phyloP scores from a whole-genome alignment of 53 echinoderm and acorn worm species.

The Astropecten irregularis region DNA sequence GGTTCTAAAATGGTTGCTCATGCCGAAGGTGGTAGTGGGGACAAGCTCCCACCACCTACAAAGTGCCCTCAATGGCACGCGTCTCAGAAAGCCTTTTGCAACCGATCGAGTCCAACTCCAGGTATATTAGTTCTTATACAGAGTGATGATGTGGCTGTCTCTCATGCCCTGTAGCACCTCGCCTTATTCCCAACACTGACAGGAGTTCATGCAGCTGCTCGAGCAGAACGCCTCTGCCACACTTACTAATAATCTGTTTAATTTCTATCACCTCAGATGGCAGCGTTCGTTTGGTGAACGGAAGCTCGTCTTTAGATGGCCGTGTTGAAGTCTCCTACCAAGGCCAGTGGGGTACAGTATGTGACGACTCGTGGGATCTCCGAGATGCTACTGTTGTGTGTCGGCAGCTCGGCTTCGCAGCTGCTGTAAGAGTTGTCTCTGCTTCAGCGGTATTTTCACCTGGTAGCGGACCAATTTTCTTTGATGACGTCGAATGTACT shows the following conservation, averaged over 20 bases:
- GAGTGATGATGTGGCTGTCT: too few species aligned
- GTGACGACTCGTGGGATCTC: background rate
- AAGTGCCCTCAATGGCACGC: too few species aligned
- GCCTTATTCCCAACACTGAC: too few species aligned
- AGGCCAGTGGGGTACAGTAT: background rate
- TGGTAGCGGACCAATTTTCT: background rate
- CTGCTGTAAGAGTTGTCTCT: background rate
- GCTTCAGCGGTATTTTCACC: background rate
- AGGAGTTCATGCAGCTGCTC: too few species aligned
- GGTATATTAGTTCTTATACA: too few species aligned
- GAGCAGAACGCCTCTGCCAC: too few species aligned
- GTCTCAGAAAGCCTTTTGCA: too few species aligned
- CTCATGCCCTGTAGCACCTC: too few species aligned
- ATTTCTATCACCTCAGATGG: background rate
- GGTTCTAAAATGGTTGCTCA: too few species aligned
- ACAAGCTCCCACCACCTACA: too few species aligned
- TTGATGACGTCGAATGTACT: background rate
- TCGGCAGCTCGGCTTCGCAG: background rate
- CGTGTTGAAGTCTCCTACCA: background rate
- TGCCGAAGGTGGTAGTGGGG: too few species aligned
- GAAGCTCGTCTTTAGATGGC: background rate
- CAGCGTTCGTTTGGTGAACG: background rate
- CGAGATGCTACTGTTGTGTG: background rate
- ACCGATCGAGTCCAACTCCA: too few species aligned
- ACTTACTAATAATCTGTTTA: background rate